Percentiles rank a stretch among this genome's conserved stretches.
These are phyloP conservation scores for Potorous gilbertii DNA, from an alignment of 2,797 vertebrate species.

Conservation along the genomic window DNA sequence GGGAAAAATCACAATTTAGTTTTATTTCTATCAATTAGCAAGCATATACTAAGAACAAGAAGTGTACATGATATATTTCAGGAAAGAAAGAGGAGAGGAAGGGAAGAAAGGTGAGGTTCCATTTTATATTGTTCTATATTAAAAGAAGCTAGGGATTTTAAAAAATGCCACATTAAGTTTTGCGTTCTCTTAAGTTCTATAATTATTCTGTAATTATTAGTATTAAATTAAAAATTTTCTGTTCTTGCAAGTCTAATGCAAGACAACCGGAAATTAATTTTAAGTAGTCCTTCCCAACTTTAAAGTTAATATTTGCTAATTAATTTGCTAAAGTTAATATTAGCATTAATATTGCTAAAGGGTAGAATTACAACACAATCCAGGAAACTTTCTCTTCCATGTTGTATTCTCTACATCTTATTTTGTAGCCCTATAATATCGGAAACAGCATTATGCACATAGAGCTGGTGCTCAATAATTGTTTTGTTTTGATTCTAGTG, in stretches of 20 bases:
- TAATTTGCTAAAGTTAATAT: neutral
- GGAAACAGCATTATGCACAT: neutral
- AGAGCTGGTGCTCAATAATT: neutral
- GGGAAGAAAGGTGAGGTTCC: too few relatives aligned
- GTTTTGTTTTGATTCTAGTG: neutral
- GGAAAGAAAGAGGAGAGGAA: too few relatives aligned
- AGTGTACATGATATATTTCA: too few relatives aligned
- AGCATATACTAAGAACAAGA: neutral
- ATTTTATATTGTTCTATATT: too few relatives aligned
- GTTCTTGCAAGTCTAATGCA: neutral
- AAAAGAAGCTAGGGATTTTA: neutral
- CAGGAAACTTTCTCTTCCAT: neutral
- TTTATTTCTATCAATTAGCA: neutral
- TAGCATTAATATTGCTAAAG: conserved; percentile 1
- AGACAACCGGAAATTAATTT: conserved; percentile 6
- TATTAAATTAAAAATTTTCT: too few relatives aligned
- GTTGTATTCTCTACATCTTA: neutral
- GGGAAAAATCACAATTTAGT: neutral
- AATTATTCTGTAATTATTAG: neutral
- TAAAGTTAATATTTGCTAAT: neutral
- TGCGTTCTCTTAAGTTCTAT: neutral
- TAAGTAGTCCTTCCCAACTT: conserved; percentile 25
- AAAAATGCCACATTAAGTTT: conserved; percentile 3
- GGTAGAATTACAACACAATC: neutral
- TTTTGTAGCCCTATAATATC: neutral